phyloP scores from a whole-genome alignment of 2,113 vertebrate species.

The Heterochromis multidens region DNA sequence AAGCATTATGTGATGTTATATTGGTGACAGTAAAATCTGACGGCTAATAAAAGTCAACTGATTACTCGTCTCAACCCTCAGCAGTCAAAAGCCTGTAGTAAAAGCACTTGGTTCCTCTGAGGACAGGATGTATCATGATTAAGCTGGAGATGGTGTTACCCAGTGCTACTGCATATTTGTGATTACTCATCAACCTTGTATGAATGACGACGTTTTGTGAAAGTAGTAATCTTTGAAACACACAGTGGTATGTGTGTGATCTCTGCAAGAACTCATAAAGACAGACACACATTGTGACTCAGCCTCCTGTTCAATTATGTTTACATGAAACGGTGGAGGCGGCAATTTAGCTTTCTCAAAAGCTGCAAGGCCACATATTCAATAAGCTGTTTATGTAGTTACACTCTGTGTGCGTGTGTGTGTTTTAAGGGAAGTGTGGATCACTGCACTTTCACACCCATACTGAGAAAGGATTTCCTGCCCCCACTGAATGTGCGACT shows the following conservation, averaged over 20 bases:
- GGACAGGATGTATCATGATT: neutral
- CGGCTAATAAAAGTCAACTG: neutral
- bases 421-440: slow-evolving; percentile 57
- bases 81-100: neutral
- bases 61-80: neutral
- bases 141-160: neutral
- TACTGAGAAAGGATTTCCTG: slow-evolving; percentile 15
- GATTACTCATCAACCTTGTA: slow-evolving; percentile 45
- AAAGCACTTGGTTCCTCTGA: neutral
- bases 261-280: slow-evolving; percentile 36
- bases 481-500: slow-evolving; percentile 1
- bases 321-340: slow-evolving; percentile 43
- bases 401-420: neutral
- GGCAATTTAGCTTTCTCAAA: slow-evolving; percentile 41
- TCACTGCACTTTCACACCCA: slow-evolving; percentile 60
- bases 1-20: neutral
- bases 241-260: slow-evolving; percentile 19
- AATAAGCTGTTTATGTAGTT: slow-evolving; percentile 38
- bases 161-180: neutral
- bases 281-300: slow-evolving; percentile 47
- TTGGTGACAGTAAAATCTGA: neutral
- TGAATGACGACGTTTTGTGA: slow-evolving; percentile 34
- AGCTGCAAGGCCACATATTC: slow-evolving; percentile 39
- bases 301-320: slow-evolving; percentile 46
- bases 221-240: slow-evolving; percentile 48